phyloP scores from a whole-genome alignment of 2,113 vertebrate species.

The Pipa parva region DNA sequence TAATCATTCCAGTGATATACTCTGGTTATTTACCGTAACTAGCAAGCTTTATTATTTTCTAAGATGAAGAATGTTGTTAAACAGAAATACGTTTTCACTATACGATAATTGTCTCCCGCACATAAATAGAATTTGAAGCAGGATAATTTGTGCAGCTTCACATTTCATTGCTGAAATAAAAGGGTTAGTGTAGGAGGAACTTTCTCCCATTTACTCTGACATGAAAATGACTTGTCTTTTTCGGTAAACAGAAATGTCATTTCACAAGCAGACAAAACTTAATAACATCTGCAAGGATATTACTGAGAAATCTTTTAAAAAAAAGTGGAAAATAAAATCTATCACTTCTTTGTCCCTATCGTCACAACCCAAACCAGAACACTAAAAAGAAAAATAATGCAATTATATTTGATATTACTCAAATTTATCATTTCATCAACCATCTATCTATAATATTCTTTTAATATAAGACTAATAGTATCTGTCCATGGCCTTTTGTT shows the following conservation, averaged over 20 bases:
- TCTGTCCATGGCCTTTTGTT: no score
- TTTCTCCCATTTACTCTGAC: slow-evolving; percentile 25
- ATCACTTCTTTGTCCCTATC: not conserved
- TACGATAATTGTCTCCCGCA: slow-evolving; percentile 4
- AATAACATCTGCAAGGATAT: slow-evolving; percentile 26
- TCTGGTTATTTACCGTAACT: slow-evolving; percentile 6
- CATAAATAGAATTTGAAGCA: slow-evolving; percentile 11
- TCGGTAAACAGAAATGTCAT: slow-evolving; percentile 35
- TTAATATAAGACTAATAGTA: no score
- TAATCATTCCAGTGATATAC: slow-evolving; percentile 27
- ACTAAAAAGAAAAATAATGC: not conserved
- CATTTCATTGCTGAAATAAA: slow-evolving; percentile 35
- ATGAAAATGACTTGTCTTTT: slow-evolving; percentile 39
- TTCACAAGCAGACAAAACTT: slow-evolving; percentile 34
- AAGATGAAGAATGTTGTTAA: not conserved
- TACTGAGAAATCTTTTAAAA: slow-evolving; percentile 17
- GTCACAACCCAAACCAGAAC: not conserved
- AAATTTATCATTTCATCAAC: no score
- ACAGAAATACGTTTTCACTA: slow-evolving; percentile 24
- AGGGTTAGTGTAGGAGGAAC: slow-evolving; percentile 12
- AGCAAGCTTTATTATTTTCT: slow-evolving; percentile 3
- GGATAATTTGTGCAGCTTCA: slow-evolving; percentile 26
- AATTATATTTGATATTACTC: no score
- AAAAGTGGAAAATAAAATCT: slow-evolving; percentile 26
- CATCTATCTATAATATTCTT: no score